Evolutionary conservation across 2,113 vertebrate genomes (phyloP).

Genomic region (Hemiscyllium ocellatum): DNA sequence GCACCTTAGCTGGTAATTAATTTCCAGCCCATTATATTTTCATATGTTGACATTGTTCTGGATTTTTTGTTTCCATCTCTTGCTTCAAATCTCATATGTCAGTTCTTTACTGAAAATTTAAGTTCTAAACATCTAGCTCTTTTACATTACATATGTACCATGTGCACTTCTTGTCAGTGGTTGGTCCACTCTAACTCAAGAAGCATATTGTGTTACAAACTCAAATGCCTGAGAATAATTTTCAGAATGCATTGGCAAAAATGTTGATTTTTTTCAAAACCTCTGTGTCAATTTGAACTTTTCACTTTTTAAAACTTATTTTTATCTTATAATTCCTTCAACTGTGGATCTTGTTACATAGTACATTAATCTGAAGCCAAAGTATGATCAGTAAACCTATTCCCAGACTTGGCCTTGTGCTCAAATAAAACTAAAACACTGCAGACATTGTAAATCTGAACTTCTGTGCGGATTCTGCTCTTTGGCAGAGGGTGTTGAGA

Average conservation of each 20-base stretch:
- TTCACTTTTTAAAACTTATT: background rate
- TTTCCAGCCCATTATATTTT: background rate
- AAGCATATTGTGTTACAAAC: background rate
- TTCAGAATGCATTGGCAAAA: background rate
- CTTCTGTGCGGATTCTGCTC: too few species aligned
- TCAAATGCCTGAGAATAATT: background rate
- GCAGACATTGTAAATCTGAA: too few species aligned
- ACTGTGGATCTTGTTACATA: background rate
- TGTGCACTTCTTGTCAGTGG: background rate
- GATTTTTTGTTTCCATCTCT: background rate
- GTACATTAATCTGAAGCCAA: background rate
- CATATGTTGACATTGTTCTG: background rate
- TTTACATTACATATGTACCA: background rate
- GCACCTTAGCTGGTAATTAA: too few species aligned
- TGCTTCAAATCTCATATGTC: background rate
- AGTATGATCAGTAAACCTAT: background rate
- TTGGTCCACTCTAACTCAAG: background rate
- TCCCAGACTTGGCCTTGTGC: background rate
- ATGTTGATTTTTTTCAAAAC: background rate
- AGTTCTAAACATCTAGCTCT: background rate
- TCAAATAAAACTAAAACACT: background rate
- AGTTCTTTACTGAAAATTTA: background rate
- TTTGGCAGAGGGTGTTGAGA: too few species aligned
- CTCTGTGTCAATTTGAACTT: background rate
- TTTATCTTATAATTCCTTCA: background rate